phyloP scores from a whole-genome alignment of 2,113 vertebrate genomes.

The Callopanchax toddi region DNA sequence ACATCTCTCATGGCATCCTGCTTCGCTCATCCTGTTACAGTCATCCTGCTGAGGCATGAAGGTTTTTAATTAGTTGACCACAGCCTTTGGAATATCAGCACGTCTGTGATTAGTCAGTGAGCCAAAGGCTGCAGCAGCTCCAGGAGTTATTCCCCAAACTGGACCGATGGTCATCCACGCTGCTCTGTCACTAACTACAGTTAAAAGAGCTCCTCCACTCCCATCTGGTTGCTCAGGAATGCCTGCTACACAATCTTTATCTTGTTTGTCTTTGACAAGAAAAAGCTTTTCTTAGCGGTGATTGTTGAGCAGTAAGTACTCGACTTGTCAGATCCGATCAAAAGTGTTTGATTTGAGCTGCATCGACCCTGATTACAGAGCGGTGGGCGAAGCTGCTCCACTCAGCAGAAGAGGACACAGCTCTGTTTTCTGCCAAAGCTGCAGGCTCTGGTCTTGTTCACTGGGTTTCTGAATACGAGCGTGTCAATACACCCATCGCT shows the following conservation, averaged over 20 bases:
- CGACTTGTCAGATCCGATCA: conserved; percentile 55
- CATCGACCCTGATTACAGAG: conserved; percentile 57
- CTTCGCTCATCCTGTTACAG: conserved; percentile 50
- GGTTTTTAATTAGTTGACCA: conserved; percentile 69
- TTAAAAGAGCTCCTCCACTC: conserved; percentile 1
- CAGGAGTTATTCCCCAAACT: conserved; percentile 3
- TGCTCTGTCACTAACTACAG: conserved; percentile 29
- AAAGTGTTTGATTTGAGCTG: conserved; percentile 46
- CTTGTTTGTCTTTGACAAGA: conserved; percentile 28
- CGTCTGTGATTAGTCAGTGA: conserved; percentile 40
- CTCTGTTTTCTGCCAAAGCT: conserved; percentile 47
- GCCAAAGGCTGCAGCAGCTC: conserved; percentile 9
- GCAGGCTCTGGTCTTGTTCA: conserved; percentile 48
- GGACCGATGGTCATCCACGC: conserved; percentile 22
- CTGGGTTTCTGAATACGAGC: conserved; percentile 46
- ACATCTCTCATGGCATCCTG: conserved; percentile 16
- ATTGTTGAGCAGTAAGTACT: conserved; percentile 37
- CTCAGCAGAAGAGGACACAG: conserved; percentile 35
- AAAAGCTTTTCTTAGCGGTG: conserved; percentile 41
- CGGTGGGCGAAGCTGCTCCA: conserved; percentile 41
- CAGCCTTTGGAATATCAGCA: conserved; percentile 42
- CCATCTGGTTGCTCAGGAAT: conserved; percentile 19
- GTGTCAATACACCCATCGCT: conserved; percentile 62
- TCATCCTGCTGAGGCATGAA: conserved; percentile 30
- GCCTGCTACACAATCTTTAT: conserved; percentile 11